These are phyloP conservation scores for Zaprionus gabonicus DNA, from an alignment of 1,140 invertebrate genomes.

Conservation along the genomic window DNA sequence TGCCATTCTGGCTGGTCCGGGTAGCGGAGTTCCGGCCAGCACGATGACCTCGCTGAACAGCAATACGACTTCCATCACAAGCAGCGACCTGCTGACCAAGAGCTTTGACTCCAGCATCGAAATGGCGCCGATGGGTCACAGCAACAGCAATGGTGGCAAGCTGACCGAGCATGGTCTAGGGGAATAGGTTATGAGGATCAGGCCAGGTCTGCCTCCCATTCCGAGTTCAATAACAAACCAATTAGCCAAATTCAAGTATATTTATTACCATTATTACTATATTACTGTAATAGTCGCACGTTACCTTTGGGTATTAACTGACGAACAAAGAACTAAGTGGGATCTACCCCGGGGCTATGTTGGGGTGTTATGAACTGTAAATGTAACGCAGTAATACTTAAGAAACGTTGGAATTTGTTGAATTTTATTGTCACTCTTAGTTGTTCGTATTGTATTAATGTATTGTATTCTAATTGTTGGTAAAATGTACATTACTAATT, in stretches of 20 bases:
- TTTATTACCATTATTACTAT: constrained; percentile 52
- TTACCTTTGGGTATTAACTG: constrained; percentile 52
- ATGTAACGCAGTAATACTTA: constrained; percentile 39
- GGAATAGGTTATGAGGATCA: constrained; percentile 47
- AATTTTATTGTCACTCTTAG: constrained; percentile 53
- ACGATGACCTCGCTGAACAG: constrained; percentile 58
- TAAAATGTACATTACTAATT: constrained; percentile 54
- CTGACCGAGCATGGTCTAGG: constrained; percentile 60
- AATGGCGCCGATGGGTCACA: constrained; percentile 65
- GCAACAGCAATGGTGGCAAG: constrained; percentile 69
- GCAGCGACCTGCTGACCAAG: constrained; percentile 78
- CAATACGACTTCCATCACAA: constrained; percentile 80
- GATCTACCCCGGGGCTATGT: constrained; percentile 12
- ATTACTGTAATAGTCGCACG: constrained; percentile 44
- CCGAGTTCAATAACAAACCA: constrained; percentile 45
- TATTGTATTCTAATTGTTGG: constrained; percentile 60
- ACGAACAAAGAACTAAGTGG: constrained; percentile 37
- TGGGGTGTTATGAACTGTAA: constrained; percentile 35
- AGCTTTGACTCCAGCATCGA: constrained; percentile 82
- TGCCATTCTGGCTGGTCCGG: constrained; percentile 30
- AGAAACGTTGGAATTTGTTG: constrained; percentile 46
- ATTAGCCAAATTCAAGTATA: constrained; percentile 74
- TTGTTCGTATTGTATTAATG: constrained; percentile 53
- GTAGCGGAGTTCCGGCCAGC: constrained; percentile 23
- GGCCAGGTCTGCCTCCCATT: constrained; percentile 10